These are phyloP conservation scores for Colletes collaris DNA, from an alignment of 2,888 invertebrate genomes.

Conservation along the genomic window DNA sequence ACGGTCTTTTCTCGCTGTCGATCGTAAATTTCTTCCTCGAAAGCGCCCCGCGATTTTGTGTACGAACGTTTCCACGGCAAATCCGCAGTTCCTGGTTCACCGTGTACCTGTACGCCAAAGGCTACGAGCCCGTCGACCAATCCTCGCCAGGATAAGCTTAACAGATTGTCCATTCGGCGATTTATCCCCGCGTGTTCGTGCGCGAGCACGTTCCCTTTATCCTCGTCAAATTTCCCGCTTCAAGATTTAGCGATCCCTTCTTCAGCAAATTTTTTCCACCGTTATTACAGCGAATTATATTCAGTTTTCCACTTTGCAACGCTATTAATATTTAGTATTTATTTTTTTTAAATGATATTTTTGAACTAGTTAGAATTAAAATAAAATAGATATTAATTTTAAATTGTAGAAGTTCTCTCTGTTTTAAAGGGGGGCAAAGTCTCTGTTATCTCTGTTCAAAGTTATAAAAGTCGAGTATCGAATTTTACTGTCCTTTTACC, in stretches of 20 bases:
- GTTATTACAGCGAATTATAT: too few relatives aligned
- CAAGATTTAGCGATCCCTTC: background rate
- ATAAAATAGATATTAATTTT: too few relatives aligned
- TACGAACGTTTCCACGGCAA: conserved; percentile 1
- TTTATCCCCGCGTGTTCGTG: conserved; percentile 1
- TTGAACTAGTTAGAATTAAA: too few relatives aligned
- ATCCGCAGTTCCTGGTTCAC: background rate
- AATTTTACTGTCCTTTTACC: too few relatives aligned
- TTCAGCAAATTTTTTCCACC: too few relatives aligned
- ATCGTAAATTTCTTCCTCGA: conserved; percentile 36
- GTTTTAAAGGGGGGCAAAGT: too few relatives aligned
- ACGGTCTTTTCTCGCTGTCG: conserved; percentile 11
- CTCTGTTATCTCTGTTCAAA: too few relatives aligned
- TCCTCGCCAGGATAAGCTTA: conserved; percentile 26
- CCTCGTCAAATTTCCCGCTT: background rate
- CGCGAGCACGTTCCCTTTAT: background rate
- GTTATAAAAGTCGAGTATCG: too few relatives aligned
- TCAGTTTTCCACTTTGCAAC: too few relatives aligned
- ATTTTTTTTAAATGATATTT: too few relatives aligned
- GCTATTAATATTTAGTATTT: too few relatives aligned
- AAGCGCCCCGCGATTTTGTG: conserved; percentile 17
- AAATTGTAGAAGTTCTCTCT: too few relatives aligned
- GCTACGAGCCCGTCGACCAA: conserved; percentile 14
- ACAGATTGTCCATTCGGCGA: conserved; percentile 20
- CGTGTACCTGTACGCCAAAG: background rate